Base-by-base conservation (phyloP, 1,140 invertebrate species). In the Cydia amplana region DNA sequence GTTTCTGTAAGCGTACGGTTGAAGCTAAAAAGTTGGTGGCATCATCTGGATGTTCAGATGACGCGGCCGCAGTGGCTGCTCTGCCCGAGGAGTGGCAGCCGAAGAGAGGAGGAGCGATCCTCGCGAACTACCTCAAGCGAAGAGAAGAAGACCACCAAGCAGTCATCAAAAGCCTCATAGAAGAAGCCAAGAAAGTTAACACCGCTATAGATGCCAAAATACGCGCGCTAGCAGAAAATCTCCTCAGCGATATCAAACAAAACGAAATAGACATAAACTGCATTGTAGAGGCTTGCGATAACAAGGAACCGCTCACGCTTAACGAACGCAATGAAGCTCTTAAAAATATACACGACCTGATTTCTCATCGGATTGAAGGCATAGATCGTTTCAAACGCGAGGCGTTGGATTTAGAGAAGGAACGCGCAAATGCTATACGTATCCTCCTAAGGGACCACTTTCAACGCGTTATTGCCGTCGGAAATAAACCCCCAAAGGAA, bases 111-210 rank as follows among this genome's bases (percentile, higher is more conserved):
- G 85, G 88, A 7, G 67, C 83, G 6, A 83, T 78, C 14, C 84
- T 92, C 20, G 75, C 36, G 2, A 87, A 87, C 25, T 92, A 87
- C 78, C 81, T 92, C 2, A 84, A 83, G 79, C 74, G 85, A 76
- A 77, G 83, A 14, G 80, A 88, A 78, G 43, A 81, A 63, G 82
- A 82, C 9, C 82, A 91, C 74, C 20, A 87, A 36, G 75, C 78
- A 14, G 28, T 79, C 14, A 32, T 83, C 2, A 60, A 81, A 72
- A 51, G 83, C 32, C 72, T 90, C 6, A 63, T 32, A 10, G 77
- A 83, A 20, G 72, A 78, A 64, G 77, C 87, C 4, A 20, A 65
- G 5, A 60, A n/a, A 72, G 36, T 88, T 3, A 91, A 91, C 60
- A 65, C 82, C 14, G 75, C 81, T 23, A 80, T 87, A n/a, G 84